Conservation (phyloP, 2,797 vertebrate species). For the Calcarius lapponicus region DNA sequence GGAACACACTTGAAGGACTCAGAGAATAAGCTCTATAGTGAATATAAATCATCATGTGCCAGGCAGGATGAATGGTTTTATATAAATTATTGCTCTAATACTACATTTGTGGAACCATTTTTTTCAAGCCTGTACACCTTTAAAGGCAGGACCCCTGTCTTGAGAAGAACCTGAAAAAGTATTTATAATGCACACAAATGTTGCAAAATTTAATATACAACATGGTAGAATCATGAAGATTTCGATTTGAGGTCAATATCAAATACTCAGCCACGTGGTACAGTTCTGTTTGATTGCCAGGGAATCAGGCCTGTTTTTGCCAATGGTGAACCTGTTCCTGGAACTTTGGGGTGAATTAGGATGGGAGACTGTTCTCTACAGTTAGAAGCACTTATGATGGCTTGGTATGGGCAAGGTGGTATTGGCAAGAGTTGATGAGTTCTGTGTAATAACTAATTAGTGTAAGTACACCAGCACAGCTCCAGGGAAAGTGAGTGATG, state of each 20-base stretch:
- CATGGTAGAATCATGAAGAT: neutral
- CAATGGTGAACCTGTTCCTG: neutral
- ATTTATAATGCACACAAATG: neutral
- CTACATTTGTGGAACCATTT: neutral
- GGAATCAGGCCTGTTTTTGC: neutral
- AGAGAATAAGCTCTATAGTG: neutral
- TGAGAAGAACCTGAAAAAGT: neutral
- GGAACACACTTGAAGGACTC: neutral
- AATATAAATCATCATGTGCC: neutral
- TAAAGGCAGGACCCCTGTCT: neutral
- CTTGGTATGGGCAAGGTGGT: neutral
- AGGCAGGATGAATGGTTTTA: conserved; percentile 36
- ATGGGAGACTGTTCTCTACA: neutral
- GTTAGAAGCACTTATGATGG: neutral
- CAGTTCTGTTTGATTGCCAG: neutral
- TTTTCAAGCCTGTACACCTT: neutral
- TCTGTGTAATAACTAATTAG: neutral
- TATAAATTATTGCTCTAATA: conserved; percentile 27
- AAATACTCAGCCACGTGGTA: neutral
- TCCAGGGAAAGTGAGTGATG: neutral
- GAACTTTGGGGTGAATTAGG: neutral
- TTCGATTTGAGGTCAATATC: neutral
- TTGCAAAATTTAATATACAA: neutral
- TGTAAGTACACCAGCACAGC: neutral
- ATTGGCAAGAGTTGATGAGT: neutral